A percentile compares a stretch with the other conserved stretches of the same genome.
phyloP scores from a whole-genome alignment of 2,888 invertebrate species.

The Callyntrura guangdongensis region DNA sequence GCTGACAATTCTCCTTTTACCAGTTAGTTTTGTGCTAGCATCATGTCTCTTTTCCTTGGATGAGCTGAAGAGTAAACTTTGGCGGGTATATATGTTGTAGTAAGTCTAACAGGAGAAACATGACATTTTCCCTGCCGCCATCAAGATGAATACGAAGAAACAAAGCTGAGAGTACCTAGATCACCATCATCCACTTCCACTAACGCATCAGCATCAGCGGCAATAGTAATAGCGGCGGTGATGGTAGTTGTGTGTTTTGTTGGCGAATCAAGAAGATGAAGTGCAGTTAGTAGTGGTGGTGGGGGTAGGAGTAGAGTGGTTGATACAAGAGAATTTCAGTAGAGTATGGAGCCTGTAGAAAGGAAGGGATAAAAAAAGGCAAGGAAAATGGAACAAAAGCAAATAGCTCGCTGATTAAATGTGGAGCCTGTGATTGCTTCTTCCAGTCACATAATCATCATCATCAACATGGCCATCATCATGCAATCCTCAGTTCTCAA shows the following conservation, averaged over 20 bases:
- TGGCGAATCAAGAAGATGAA: conserved; percentile 3
- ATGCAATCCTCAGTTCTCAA: conserved; percentile 14
- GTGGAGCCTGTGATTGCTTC: conserved; percentile 76
- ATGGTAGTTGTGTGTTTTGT: conserved; percentile 16
- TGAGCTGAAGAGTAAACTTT: conserved; percentile 72
- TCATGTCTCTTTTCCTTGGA: conserved; percentile 23
- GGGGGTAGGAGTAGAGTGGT: background rate
- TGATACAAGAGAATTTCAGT: background rate
- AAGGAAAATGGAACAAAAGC: conserved; percentile 65
- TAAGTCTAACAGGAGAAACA: background rate
- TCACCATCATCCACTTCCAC: background rate
- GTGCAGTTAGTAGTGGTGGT: background rate
- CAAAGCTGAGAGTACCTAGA: conserved; percentile 2
- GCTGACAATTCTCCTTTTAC: conserved; percentile 63
- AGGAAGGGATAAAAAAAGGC: conserved; percentile 9
- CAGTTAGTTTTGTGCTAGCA: conserved; percentile 40
- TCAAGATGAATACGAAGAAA: background rate
- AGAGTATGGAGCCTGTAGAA: background rate
- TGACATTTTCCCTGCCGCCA: conserved; percentile 17
- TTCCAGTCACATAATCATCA: conserved; percentile 70
- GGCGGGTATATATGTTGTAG: conserved; percentile 10
- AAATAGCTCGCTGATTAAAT: conserved; percentile 79
- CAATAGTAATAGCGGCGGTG: background rate
- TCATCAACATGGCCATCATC: conserved; percentile 13
- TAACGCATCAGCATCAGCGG: background rate